These are phyloP conservation scores for Neopipo cinnamomea DNA, from an alignment of 2,113 vertebrate genomes.

Conservation along the genomic window DNA sequence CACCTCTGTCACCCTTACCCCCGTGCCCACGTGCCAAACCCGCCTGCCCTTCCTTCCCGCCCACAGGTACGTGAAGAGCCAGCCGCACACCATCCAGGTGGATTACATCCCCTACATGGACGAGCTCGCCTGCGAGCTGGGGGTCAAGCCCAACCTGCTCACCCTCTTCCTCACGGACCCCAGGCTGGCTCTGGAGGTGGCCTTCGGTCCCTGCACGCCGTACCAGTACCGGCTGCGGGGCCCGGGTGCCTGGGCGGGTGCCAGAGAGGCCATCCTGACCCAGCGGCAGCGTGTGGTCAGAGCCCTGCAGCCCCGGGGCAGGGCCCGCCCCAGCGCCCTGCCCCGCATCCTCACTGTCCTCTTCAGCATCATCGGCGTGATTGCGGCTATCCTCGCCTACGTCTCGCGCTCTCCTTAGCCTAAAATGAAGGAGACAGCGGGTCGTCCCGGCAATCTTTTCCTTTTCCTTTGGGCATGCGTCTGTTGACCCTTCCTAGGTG, in stretches of 20 bases:
- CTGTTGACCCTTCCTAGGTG: not conserved
- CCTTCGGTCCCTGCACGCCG: constrained; percentile 77
- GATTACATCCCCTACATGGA: constrained; percentile 85
- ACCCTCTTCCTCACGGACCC: constrained; percentile 79
- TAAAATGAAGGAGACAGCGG: not conserved
- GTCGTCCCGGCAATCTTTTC: not conserved
- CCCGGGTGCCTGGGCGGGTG: constrained; percentile 76
- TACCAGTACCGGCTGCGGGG: constrained; percentile 83
- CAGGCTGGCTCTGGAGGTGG: constrained; percentile 69
- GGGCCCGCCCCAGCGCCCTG: accelerated
- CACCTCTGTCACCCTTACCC: constrained; percentile 72
- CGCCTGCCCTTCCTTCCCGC: not conserved
- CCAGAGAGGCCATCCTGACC: constrained; percentile 77
- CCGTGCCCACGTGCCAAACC: accelerated
- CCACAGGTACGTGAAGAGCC: constrained; percentile 61
- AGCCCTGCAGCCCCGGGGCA: constrained; percentile 60
- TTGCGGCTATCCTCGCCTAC: not conserved
- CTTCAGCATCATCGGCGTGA: not conserved
- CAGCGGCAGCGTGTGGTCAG: constrained; percentile 77
- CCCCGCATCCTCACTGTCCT: not conserved
- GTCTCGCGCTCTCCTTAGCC: not conserved
- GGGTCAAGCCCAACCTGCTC: constrained; percentile 73
- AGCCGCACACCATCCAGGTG: constrained; percentile 86
- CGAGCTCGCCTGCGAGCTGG: constrained; percentile 76
- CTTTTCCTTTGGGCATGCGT: not conserved